phyloP scores from a whole-genome alignment of 2,888 invertebrate genomes.

The Morinoia aosen region DNA sequence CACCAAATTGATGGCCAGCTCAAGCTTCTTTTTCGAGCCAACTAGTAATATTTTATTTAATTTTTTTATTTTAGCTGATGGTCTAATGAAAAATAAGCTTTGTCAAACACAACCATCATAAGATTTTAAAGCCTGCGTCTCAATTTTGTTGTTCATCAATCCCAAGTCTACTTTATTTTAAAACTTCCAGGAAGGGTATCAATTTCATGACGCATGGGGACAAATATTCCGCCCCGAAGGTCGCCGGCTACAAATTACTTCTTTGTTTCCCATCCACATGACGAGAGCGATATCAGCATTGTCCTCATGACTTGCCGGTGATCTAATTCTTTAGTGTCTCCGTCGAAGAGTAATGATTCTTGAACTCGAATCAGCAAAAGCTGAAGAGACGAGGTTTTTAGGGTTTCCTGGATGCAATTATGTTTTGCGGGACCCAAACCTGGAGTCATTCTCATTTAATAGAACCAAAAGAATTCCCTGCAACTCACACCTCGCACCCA shows the following conservation, averaged over 20 bases:
- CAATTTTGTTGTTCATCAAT: background rate
- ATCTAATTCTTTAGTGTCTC: background rate
- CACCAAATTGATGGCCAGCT: background rate
- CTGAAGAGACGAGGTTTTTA: background rate
- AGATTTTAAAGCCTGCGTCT: background rate
- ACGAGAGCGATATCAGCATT: background rate
- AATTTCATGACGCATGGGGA: background rate
- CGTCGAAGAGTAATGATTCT: background rate
- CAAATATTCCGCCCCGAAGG: background rate
- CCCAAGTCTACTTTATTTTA: background rate
- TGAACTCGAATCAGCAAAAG: background rate
- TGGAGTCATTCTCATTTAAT: background rate
- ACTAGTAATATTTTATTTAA: background rate
- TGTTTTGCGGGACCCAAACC: background rate
- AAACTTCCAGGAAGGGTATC: background rate
- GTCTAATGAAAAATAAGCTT: no score
- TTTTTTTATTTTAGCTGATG: background rate
- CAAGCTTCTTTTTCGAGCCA: background rate
- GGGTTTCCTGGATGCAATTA: background rate
- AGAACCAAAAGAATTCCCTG: background rate
- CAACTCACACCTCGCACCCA: background rate
- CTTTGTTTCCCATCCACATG: background rate
- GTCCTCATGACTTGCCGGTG: background rate
- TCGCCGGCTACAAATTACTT: background rate
- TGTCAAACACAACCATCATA: no score